Evolutionary conservation across 2,113 vertebrate species (phyloP).

Genomic region (Carollia perspicillata): DNA sequence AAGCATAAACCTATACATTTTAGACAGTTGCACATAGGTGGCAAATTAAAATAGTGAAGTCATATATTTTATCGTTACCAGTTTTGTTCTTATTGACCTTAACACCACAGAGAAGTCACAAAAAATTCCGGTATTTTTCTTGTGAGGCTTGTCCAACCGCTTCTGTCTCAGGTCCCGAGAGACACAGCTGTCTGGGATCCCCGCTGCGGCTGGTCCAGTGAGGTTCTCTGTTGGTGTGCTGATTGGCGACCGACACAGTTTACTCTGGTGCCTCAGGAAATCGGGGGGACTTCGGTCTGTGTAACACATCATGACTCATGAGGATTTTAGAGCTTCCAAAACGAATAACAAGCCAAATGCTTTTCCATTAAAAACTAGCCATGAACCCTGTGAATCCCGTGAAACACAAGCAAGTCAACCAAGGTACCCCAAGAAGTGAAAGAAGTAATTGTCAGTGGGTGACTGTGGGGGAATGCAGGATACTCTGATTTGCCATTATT

Average conservation of each 20-base stretch:
- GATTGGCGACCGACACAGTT: background rate
- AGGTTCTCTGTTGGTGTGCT: background rate
- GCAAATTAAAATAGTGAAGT: background rate
- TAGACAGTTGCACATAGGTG: background rate
- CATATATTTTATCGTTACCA: background rate
- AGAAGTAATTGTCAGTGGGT: background rate
- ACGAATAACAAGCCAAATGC: background rate
- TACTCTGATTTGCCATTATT: background rate
- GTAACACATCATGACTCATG: background rate
- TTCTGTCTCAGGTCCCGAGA: background rate
- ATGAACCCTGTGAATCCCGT: background rate
- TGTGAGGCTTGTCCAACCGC: background rate
- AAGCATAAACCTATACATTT: background rate
- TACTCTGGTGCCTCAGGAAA: background rate
- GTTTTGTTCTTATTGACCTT: background rate
- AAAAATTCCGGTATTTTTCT: background rate
- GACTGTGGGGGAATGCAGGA: rapidly evolving
- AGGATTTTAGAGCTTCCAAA: background rate
- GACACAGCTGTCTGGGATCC: background rate
- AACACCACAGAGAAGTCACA: background rate
- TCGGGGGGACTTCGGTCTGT: background rate
- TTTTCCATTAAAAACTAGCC: background rate
- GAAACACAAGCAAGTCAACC: background rate
- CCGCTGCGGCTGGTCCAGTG: background rate
- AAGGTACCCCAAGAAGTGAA: background rate